A percentile compares a stretch with the other conserved stretches of the same genome.
Conservation (phyloP, 2,888 invertebrate species). For the Erpobdella octoculata region DNA sequence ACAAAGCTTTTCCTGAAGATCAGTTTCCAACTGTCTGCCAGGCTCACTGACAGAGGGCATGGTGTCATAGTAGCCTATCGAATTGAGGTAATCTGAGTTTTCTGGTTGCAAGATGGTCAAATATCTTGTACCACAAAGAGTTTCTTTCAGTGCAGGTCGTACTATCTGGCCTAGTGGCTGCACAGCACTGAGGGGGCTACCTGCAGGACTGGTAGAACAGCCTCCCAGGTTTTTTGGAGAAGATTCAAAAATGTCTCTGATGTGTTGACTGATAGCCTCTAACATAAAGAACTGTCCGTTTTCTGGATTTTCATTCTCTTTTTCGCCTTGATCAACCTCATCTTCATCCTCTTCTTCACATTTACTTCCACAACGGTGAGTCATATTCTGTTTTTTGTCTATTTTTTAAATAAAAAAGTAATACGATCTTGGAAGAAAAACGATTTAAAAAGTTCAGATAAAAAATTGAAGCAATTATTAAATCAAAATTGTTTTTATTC, state of each 20-base stretch:
- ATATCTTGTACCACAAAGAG: constrained; percentile 3
- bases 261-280: not conserved
- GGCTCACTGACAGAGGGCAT: constrained; percentile 12
- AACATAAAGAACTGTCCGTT: not conserved
- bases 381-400: too few relatives aligned
- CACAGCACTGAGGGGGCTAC: not conserved
- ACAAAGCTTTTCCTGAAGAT: not conserved
- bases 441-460: too few relatives aligned
- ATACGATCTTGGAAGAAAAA: too few relatives aligned
- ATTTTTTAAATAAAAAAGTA: too few relatives aligned
- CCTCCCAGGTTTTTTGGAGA: not conserved
- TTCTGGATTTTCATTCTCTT: not conserved
- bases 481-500: too few relatives aligned
- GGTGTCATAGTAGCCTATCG: constrained; percentile 24
- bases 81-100: constrained; percentile 7
- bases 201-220: not conserved
- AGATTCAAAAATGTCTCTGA: not conserved
- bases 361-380: too few relatives aligned
- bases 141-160: not conserved
- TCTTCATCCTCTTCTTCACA: constrained; percentile 5
- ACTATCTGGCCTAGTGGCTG: constrained; percentile 3
- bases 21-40: not conserved
- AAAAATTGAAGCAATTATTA: too few relatives aligned
- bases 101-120: constrained; percentile 22
- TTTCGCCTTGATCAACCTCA: not conserved